A percentile compares a stretch with the other conserved stretches of the same genome.
Evolutionary conservation across 2,888 invertebrate genomes (phyloP).

Genomic region (Belgica antarctica): DNA sequence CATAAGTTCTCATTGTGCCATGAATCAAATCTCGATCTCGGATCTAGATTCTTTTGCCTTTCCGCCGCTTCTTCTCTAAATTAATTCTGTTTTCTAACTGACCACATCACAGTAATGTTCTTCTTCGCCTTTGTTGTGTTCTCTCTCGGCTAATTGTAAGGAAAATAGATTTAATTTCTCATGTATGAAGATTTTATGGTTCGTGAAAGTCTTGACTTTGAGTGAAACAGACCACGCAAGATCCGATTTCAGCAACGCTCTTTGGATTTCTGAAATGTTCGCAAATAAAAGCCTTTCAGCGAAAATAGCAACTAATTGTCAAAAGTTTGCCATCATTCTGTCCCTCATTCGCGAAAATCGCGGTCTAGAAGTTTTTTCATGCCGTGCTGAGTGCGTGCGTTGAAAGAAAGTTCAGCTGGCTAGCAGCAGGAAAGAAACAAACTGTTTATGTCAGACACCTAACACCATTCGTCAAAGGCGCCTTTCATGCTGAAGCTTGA

Average conservation of each 20-base stretch:
- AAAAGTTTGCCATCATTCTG: conserved; percentile 3
- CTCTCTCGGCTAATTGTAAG: background rate
- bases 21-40: background rate
- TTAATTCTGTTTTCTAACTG: conserved; percentile 30
- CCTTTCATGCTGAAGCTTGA: too few species aligned
- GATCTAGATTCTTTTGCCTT: background rate
- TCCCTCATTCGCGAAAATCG: conserved; percentile 2
- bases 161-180: conserved; percentile 3
- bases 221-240: conserved; percentile 18
- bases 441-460: too few species aligned
- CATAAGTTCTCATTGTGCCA: too few species aligned
- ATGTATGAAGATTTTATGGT: background rate
- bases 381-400: background rate
- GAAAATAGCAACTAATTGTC: conserved; percentile 21
- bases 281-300: background rate
- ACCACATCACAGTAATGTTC: background rate
- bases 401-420: background rate
- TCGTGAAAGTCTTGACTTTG: background rate
- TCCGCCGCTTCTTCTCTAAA: background rate
- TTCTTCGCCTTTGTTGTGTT: background rate
- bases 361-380: conserved; percentile 8
- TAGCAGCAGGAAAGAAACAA: background rate
- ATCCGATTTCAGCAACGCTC: background rate
- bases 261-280: background rate
- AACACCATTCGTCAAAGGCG: too few species aligned